Evolutionary conservation across 2,888 invertebrate species (phyloP).

Genomic region (Subacronicta megacephala): DNA sequence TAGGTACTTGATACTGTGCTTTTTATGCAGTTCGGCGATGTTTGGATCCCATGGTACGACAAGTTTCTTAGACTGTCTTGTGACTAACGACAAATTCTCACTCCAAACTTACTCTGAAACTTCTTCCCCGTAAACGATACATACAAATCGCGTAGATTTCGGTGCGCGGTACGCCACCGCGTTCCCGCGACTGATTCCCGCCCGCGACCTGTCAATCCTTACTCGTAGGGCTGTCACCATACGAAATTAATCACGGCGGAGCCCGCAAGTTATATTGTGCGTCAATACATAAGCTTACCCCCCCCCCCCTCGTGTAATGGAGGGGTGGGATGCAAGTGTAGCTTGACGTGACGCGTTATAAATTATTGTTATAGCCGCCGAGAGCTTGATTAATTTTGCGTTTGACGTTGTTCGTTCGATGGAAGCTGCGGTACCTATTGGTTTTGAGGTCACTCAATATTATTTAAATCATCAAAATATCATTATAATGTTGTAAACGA

Average conservation of each 20-base stretch:
- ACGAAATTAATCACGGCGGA: constrained; percentile 50
- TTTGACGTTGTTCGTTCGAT: constrained; percentile 40
- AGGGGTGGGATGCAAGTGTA: constrained; percentile 46
- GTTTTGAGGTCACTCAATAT: constrained; percentile 31
- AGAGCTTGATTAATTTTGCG: constrained; percentile 56
- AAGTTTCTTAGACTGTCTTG: constrained; percentile 44
- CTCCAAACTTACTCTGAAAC: constrained; percentile 32
- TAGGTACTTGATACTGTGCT: too few species aligned
- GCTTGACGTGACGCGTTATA: constrained; percentile 54
- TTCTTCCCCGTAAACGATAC: constrained; percentile 41
- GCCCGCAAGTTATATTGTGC: constrained; percentile 53
- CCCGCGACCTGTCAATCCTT: constrained; percentile 52
- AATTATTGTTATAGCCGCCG: constrained; percentile 52
- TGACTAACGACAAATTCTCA: constrained; percentile 39
- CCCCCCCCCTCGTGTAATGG: constrained; percentile 30
- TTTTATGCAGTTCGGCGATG: too few species aligned
- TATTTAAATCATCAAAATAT: constrained; percentile 35
- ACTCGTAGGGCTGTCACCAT: constrained; percentile 48
- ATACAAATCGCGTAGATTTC: constrained; percentile 40
- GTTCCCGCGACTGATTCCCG: constrained; percentile 58
- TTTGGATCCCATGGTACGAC: too few species aligned
- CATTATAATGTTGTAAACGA: constrained; percentile 22
- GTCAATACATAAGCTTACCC: constrained; percentile 54
- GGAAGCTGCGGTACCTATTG: constrained; percentile 32
- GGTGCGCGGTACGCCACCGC: constrained; percentile 39